Evolutionary conservation across 2,797 vertebrate species (phyloP), one percentile per base, ranked within the genome.

Genomic region (Cygnus olor): DNA sequence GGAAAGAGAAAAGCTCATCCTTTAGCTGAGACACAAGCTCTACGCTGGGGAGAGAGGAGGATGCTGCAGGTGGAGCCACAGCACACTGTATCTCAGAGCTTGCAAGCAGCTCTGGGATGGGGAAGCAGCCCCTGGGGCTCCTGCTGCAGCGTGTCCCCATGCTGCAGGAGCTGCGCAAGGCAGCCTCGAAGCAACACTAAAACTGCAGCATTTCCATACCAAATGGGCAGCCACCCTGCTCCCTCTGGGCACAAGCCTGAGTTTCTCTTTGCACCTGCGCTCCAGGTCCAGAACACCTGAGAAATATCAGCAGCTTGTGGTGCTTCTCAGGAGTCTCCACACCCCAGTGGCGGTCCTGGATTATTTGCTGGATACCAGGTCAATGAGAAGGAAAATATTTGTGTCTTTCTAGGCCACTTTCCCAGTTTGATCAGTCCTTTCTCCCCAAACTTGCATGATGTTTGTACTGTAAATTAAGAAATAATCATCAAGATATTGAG

Each of bases 401-500:
- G 3, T 49, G 7, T 60, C 27, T 70, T 91, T 44, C 44, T 2
- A 6, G 72, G 57, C 11, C 8, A 19, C 60, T 76, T 93, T 71
- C 68, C 28, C 2, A 1, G 14, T 73, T 69, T 40, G 25, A 36
- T 53, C 20, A 44, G 58, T 64, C 15, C 36, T 68, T 94, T 90
- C 22, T 73, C 20, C 74, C 22, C 28, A 77, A 57, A 91, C 65
- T 45, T 68, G 27, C 28, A 45, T 0, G 4, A 89, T 70, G 60
- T 76, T 88, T 79, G 54, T 47, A 44, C 61, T 81, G 25, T 32
- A 93, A 90, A 83, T 96, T 60, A 60, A 88, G 45, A 88, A 92
- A 85, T 63, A 73, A 93, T 83, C 90, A 71, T 68, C 25, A 2
- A 58, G 71, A 53, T 53, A 38, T 17, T 80, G 34, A 96, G 88